Evolutionary conservation across 2,888 invertebrate species (phyloP).

Genomic region (Pachycephus smyrnensis): DNA sequence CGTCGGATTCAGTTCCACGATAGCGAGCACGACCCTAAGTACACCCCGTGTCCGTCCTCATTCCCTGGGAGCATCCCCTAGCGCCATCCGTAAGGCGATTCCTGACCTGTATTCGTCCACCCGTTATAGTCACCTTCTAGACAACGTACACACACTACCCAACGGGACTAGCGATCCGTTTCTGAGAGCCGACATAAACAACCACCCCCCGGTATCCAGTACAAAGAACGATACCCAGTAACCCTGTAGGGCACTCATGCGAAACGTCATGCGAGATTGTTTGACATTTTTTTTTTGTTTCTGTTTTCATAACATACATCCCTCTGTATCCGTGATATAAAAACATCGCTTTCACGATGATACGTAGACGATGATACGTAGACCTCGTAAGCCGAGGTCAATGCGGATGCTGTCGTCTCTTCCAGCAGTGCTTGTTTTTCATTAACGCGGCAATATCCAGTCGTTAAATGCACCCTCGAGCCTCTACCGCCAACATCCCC

Average conservation of each 20-base stretch:
- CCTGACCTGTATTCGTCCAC: neutral
- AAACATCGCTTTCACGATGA: neutral
- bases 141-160: neutral
- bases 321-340: neutral
- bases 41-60: neutral
- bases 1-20: slow-evolving; percentile 29
- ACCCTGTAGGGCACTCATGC: neutral
- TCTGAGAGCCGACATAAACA: neutral
- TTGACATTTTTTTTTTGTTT: neutral
- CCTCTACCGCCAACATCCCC: neutral
- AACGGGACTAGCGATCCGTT: neutral
- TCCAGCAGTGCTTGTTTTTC: neutral
- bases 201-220: neutral
- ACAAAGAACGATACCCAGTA: neutral
- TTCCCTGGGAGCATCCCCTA: neutral
- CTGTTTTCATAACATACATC: neutral
- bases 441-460: neutral
- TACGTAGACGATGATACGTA: neutral
- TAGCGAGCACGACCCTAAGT: neutral
- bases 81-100: neutral
- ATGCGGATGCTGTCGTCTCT: neutral
- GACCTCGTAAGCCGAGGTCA: neutral
- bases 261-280: neutral
- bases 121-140: neutral
- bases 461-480: neutral